phyloP scores from a whole-genome alignment of 30 jellyfish, hydroid and myxozoan genomes.

The Turritopsis dohrnii region DNA sequence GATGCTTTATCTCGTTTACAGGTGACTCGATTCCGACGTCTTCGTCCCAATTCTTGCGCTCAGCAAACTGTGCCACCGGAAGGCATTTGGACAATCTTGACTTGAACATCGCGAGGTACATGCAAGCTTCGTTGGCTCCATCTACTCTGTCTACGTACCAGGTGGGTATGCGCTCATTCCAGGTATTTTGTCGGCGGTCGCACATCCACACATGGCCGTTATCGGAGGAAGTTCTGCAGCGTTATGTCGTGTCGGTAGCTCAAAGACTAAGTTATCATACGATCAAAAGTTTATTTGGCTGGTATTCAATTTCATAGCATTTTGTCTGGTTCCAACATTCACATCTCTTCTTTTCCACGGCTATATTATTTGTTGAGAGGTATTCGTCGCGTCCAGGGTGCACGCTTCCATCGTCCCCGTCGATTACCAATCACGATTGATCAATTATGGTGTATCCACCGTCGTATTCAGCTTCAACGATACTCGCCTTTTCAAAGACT shows the following conservation, averaged over 20 bases:
- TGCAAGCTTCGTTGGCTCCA: background rate
- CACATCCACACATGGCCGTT: background rate
- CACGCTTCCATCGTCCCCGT: background rate
- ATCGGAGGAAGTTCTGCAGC: too few species aligned
- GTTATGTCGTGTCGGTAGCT: too few species aligned
- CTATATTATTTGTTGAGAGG: too few species aligned
- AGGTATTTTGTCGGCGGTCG: background rate
- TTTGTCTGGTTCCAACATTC: background rate
- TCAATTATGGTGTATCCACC: background rate
- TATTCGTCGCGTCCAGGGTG: too few species aligned
- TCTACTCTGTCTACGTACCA: background rate
- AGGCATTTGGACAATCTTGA: background rate
- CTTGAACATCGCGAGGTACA: background rate
- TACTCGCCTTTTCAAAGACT: too few species aligned
- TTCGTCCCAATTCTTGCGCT: background rate
- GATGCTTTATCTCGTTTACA: background rate
- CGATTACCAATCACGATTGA: background rate
- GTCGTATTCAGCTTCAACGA: background rate
- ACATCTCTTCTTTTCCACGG: background rate
- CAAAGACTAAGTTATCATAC: background rate
- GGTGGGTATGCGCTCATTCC: background rate
- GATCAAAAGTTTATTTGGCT: background rate
- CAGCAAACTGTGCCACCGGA: background rate
- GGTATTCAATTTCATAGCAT: background rate
- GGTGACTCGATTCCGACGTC: background rate